phyloP scores from a whole-genome alignment of 1,140 invertebrate genomes.

The Drosophila tsacasi region DNA sequence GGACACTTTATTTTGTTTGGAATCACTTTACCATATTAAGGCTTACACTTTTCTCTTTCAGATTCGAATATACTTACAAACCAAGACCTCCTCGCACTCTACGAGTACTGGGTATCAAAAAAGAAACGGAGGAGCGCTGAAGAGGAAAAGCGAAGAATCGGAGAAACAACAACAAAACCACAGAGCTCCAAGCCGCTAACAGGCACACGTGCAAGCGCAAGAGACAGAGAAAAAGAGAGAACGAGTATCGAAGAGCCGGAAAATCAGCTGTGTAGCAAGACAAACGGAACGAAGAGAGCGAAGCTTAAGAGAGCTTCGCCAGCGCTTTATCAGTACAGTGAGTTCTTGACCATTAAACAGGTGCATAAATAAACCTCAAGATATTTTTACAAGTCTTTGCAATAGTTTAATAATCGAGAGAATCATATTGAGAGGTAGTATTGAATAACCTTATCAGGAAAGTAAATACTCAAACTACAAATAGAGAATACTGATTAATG shows the following conservation, averaged over 20 bases:
- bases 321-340: slow-evolving; percentile 39
- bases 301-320: slow-evolving; percentile 28
- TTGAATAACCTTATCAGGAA: slow-evolving; percentile 4
- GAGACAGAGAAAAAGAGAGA: slow-evolving; percentile 26
- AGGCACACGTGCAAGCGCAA: slow-evolving; percentile 41
- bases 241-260: slow-evolving; percentile 15
- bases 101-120: slow-evolving; percentile 5
- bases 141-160: slow-evolving; percentile 10
- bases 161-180: slow-evolving; percentile 38
- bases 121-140: background rate
- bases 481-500: background rate
- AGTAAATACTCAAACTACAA: background rate
- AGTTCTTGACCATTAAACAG: slow-evolving; percentile 10
- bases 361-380: background rate
- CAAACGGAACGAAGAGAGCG: slow-evolving; percentile 46
- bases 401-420: too few species aligned
- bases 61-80: background rate
- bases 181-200: slow-evolving; percentile 38
- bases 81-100: background rate
- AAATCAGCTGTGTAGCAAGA: slow-evolving; percentile 58
- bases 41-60: background rate
- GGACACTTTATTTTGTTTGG: too few species aligned
- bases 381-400: background rate
- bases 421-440: background rate
- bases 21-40: too few species aligned